Conservation (phyloP, 1,140 invertebrate species). For the Coenobita brevimanus region DNA sequence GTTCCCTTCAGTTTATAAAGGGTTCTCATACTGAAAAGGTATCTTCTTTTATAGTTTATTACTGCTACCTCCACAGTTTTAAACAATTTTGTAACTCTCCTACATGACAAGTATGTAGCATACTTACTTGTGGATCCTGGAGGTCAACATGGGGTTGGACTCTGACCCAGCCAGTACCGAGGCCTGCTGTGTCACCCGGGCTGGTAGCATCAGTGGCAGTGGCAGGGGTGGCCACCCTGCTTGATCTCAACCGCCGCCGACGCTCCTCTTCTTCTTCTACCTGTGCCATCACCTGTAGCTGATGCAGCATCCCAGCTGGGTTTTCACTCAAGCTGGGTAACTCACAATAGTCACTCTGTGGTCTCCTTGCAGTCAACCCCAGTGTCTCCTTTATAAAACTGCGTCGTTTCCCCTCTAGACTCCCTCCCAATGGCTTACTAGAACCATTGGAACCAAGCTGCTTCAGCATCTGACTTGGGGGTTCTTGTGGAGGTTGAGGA, state of each 20-base stretch:
- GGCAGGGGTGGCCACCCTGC: background rate
- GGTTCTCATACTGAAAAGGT: too few relatives aligned
- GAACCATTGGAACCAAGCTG: constrained; percentile 26
- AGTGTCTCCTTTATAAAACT: constrained; percentile 44
- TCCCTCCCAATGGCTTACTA: constrained; percentile 36
- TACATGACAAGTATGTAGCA: background rate
- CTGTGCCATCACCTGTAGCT: constrained; percentile 63
- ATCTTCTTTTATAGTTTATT: too few relatives aligned
- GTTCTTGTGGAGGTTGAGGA: constrained; percentile 35
- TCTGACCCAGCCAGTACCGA: constrained; percentile 61
- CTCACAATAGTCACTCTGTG: constrained; percentile 49
- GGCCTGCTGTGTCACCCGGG: constrained; percentile 55
- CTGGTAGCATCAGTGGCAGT: constrained; percentile 10
- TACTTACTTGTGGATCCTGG: constrained; percentile 58
- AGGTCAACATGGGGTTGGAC: constrained; percentile 58
- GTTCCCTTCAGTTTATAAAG: too few relatives aligned
- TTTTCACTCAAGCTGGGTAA: constrained; percentile 45
- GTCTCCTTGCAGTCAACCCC: constrained; percentile 26
- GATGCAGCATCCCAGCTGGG: constrained; percentile 41
- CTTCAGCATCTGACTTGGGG: background rate
- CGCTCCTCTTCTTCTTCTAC: constrained; percentile 63
- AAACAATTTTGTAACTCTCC: too few relatives aligned
- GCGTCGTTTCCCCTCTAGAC: constrained; percentile 43
- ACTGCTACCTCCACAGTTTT: too few relatives aligned
- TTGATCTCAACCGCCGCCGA: constrained; percentile 5